Conservation (phyloP, 2,113 vertebrate species). For the Tenrec ecaudatus region DNA sequence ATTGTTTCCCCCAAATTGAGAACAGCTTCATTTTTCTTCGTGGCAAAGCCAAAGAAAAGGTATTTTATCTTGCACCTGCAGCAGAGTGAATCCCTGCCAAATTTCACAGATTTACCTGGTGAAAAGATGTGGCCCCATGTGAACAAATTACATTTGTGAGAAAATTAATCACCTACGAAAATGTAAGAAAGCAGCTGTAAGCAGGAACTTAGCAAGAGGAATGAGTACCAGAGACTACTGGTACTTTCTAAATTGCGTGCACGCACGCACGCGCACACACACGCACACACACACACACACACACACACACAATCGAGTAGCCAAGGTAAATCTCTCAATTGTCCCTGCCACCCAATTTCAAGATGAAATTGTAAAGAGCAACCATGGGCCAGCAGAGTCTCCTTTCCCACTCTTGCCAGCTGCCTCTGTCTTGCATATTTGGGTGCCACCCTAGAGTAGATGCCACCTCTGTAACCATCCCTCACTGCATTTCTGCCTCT, state of each 20-base stretch:
- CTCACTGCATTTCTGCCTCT: background rate
- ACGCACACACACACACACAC: too few species aligned
- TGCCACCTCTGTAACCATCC: background rate
- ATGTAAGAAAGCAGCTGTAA: conserved; percentile 65
- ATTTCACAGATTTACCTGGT: conserved; percentile 14
- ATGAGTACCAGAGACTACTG: background rate
- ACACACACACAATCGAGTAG: too few species aligned
- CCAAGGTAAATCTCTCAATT: background rate
- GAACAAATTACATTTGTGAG: conserved; percentile 70
- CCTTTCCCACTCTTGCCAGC: too few species aligned
- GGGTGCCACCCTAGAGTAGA: too few species aligned
- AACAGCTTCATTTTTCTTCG: conserved; percentile 44
- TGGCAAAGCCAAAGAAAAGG: conserved; percentile 36
- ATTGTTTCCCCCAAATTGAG: conserved; percentile 38
- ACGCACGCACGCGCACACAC: too few species aligned
- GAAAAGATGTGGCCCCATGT: background rate
- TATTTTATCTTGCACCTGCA: conserved; percentile 65
- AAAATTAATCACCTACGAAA: conserved; percentile 61
- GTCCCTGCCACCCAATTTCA: background rate
- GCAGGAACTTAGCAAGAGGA: background rate
- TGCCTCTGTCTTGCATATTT: background rate
- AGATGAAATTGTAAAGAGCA: background rate
- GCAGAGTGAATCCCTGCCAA: conserved; percentile 17
- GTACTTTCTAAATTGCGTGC: too few species aligned
- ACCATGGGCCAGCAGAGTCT: background rate